Percentiles rank a stretch among this genome's conserved stretches.
These are phyloP conservation scores for Cepaea nemoralis DNA, from an alignment of 1,140 invertebrate genomes.

Conservation along the genomic window DNA sequence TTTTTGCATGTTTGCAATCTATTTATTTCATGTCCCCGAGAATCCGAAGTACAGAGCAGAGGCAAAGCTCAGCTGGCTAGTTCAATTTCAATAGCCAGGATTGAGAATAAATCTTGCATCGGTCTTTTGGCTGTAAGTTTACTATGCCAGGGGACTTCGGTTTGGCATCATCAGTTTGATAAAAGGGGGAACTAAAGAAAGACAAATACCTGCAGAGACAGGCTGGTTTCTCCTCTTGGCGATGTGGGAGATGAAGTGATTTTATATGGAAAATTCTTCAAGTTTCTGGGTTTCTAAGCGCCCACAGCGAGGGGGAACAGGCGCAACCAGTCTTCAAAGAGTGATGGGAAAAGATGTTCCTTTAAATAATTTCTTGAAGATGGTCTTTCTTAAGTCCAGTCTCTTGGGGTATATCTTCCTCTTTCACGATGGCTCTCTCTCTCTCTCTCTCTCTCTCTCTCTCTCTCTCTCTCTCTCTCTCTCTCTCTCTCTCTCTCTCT, in stretches of 20 bases:
- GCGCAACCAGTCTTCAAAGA: too few species aligned
- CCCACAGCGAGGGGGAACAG: not conserved
- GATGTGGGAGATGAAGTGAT: not conserved
- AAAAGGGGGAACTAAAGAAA: not conserved
- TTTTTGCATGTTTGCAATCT: slow-evolving; percentile 30
- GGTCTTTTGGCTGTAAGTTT: not conserved
- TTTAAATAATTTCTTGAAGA: too few species aligned
- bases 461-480: too few species aligned
- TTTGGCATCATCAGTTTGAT: not conserved
- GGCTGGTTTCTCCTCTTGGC: not conserved
- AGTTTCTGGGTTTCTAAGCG: not conserved
- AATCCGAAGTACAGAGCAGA: not conserved
- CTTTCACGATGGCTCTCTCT: too few species aligned
- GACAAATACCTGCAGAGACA: slow-evolving; percentile 2
- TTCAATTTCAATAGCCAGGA: not conserved
- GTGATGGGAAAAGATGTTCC: not conserved
- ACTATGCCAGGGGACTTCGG: not conserved
- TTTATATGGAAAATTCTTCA: not conserved
- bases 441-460: too few species aligned
- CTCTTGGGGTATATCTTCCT: too few species aligned
- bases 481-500: too few species aligned
- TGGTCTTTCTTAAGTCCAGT: too few species aligned
- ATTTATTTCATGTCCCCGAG: slow-evolving; percentile 11
- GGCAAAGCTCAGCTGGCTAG: not conserved
- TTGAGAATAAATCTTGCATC: slow-evolving; percentile 21